These are phyloP conservation scores for Tridacna gigas DNA, from an alignment of 2,888 invertebrate genomes.

Conservation along the genomic window DNA sequence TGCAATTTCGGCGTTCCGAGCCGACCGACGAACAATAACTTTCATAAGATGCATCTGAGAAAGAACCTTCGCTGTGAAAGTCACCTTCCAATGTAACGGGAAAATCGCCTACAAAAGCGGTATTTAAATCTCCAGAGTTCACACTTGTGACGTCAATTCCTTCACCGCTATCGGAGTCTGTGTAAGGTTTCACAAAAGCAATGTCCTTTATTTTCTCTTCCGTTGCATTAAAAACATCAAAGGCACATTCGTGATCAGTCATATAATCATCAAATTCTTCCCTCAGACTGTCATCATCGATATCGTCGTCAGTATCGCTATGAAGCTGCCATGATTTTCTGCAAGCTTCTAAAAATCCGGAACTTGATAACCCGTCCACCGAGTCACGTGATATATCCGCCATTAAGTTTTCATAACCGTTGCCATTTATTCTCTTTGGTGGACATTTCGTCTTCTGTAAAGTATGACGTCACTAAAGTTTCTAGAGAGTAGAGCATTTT, in stretches of 20 bases:
- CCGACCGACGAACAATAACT: constrained; percentile 11
- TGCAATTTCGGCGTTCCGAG: constrained; percentile 13
- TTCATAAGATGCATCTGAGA: not conserved
- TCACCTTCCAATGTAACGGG: not conserved
- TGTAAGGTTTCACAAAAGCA: constrained; percentile 36
- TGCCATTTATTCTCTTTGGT: not conserved
- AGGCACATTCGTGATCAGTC: too few species aligned
- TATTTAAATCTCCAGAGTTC: constrained; percentile 40
- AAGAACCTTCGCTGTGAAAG: not conserved
- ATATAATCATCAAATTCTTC: not conserved
- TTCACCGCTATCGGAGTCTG: constrained; percentile 42
- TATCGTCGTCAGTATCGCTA: constrained; percentile 30
- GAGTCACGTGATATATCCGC: not conserved
- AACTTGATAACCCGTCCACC: not conserved
- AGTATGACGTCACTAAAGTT: constrained; percentile 3
- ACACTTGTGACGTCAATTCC: constrained; percentile 54
- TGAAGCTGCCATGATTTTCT: constrained; percentile 35
- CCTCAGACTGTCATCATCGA: constrained; percentile 13
- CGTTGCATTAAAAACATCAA: not conserved
- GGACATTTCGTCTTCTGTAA: not conserved
- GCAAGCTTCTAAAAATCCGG: constrained; percentile 13
- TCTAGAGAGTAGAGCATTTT: not conserved
- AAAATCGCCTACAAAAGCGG: constrained; percentile 37
- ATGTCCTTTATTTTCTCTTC: not conserved
- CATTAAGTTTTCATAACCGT: not conserved